Evolutionary conservation across 2,113 vertebrate species (phyloP).

Genomic region (Phylloscopus trochiloides): DNA sequence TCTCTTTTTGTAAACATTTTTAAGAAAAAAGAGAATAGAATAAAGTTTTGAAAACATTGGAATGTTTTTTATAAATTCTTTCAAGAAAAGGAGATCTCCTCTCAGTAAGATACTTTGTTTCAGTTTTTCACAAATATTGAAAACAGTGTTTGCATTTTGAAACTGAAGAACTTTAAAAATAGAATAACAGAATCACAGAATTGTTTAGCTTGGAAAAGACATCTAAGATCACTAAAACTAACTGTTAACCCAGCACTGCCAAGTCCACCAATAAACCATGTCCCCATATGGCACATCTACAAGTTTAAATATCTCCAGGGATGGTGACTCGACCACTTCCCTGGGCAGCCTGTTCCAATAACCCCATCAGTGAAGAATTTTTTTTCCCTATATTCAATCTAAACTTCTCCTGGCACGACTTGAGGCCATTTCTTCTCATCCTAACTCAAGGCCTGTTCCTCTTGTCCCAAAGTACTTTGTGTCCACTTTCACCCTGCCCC

Average conservation of each 20-base stretch:
- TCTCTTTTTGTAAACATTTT: background rate
- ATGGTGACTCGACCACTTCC: background rate
- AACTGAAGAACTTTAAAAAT: background rate
- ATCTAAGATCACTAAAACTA: background rate
- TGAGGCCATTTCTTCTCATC: background rate
- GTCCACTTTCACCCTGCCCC: background rate
- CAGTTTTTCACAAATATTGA: background rate
- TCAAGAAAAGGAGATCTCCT: background rate
- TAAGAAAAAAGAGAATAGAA: background rate
- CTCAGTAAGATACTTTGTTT: background rate
- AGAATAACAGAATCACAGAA: background rate
- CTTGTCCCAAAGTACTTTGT: background rate
- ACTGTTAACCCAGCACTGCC: background rate
- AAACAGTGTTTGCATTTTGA: background rate
- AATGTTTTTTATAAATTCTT: background rate
- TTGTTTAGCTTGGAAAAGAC: background rate
- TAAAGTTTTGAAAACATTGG: background rate
- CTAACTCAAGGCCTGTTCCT: background rate
- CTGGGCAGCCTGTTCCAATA: background rate
- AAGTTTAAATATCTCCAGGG: background rate
- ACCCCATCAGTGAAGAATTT: background rate
- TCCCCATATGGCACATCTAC: background rate
- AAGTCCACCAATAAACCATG: background rate
- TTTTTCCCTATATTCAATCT: background rate
- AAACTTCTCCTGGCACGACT: background rate